Conservation (phyloP, 2,888 invertebrate genomes). For the Stegophylla sp. region DNA sequence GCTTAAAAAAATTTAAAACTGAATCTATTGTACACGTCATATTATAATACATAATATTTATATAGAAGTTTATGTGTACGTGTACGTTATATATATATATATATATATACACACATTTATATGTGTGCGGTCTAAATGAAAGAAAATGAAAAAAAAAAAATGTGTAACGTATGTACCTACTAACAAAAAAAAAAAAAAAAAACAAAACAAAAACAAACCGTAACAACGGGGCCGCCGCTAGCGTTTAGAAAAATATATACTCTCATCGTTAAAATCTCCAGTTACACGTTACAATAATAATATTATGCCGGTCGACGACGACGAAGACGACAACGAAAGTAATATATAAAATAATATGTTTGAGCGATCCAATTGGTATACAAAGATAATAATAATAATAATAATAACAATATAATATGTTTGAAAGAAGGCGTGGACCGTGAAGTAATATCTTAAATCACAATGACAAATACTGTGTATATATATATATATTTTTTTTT, state of each 20-base stretch:
- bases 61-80: neutral
- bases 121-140: conserved; percentile 43
- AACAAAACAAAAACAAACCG: conserved; percentile 48
- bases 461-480: too few relatives aligned
- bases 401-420: too few relatives aligned
- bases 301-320: conserved; percentile 29
- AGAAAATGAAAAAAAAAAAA: conserved; percentile 13
- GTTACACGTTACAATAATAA: conserved; percentile 13
- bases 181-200: conserved; percentile 23
- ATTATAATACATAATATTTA: neutral
- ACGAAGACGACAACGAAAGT: conserved; percentile 1
- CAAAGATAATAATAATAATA: too few relatives aligned
- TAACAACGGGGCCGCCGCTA: conserved; percentile 30
- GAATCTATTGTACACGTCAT: conserved; percentile 36
- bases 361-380: neutral
- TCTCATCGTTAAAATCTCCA: conserved; percentile 50
- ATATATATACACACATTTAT: neutral
- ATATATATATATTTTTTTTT: too few relatives aligned
- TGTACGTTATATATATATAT: neutral
- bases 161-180: neutral
- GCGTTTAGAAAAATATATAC: neutral
- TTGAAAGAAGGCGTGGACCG: too few relatives aligned
- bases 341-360: neutral
- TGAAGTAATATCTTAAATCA: too few relatives aligned
- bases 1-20: conserved; percentile 54